Evolutionary conservation across 2,113 vertebrate genomes (phyloP).

Genomic region (Ailurus styani): DNA sequence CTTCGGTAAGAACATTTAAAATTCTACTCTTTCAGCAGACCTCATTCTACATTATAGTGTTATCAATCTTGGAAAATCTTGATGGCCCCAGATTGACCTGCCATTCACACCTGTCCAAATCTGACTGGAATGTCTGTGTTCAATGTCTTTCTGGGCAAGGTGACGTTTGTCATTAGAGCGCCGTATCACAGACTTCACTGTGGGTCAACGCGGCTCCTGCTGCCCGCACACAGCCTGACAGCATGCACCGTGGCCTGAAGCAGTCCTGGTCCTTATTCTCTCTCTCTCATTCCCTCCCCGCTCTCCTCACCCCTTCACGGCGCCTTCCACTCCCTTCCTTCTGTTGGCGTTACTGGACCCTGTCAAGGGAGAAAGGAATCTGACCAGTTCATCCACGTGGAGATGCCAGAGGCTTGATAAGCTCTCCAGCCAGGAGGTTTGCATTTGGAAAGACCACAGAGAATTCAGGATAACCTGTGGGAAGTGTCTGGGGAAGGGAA

Average conservation of each 20-base stretch:
- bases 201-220: accelerated
- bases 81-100: neutral
- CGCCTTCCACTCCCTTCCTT: neutral
- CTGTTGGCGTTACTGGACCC: neutral
- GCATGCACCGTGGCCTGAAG: too few relatives aligned
- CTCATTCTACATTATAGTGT: neutral
- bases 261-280: neutral
- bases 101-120: neutral
- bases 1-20: neutral
- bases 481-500: neutral
- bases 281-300: neutral
- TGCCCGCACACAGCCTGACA: neutral
- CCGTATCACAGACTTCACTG: neutral
- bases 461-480: neutral
- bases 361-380: neutral
- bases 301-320: neutral
- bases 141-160: neutral
- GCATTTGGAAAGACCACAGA: neutral
- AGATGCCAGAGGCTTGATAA: neutral
- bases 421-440: neutral
- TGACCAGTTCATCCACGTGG: neutral
- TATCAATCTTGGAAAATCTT: neutral
- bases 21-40: neutral
- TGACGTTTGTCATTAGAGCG: neutral
- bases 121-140: neutral